Percentiles rank a stretch among this genome's conserved stretches.
phyloP scores from a whole-genome alignment of 2,888 invertebrate genomes.

The Cosmorhoe ocellata region DNA sequence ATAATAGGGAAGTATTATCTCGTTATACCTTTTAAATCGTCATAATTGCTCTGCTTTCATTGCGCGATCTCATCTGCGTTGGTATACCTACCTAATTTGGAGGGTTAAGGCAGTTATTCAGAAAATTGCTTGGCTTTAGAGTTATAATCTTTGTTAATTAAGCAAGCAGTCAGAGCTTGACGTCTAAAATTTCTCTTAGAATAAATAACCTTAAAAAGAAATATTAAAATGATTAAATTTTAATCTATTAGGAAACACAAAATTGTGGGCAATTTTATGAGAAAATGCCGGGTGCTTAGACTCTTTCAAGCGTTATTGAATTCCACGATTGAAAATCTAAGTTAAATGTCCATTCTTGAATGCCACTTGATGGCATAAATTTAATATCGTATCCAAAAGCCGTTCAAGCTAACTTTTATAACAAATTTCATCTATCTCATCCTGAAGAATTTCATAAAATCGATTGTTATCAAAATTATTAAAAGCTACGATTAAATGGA shows the following conservation, averaged over 20 bases:
- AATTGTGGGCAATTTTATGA: slow-evolving; percentile 25
- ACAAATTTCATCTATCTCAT: slow-evolving; percentile 79
- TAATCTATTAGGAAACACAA: slow-evolving; percentile 19
- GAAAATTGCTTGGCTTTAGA: slow-evolving; percentile 13
- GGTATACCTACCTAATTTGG: slow-evolving; percentile 20
- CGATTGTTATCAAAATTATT: slow-evolving; percentile 72
- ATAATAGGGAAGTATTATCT: slow-evolving; percentile 27
- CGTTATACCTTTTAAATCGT: slow-evolving; percentile 27
- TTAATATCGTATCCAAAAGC: slow-evolving; percentile 75
- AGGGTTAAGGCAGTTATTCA: slow-evolving; percentile 21
- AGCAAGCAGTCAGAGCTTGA: slow-evolving; percentile 10
- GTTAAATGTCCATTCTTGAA: slow-evolving; percentile 70
- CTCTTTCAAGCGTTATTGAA: slow-evolving; percentile 56
- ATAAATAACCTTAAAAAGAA: slow-evolving; percentile 8
- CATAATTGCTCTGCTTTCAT: slow-evolving; percentile 28
- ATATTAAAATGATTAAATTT: slow-evolving; percentile 16
- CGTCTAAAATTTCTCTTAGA: slow-evolving; percentile 4
- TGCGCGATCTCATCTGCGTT: slow-evolving; percentile 14
- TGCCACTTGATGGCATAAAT: slow-evolving; percentile 77
- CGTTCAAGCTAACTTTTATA: slow-evolving; percentile 73
- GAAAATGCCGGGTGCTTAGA: slow-evolving; percentile 34
- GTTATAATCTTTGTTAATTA: slow-evolving; percentile 17
- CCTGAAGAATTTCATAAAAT: slow-evolving; percentile 72
- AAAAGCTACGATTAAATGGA: slow-evolving; percentile 48
- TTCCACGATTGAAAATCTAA: slow-evolving; percentile 66